These are phyloP conservation scores for Bradypodion ventrale DNA, from an alignment of 2,797 vertebrate species.

Conservation along the genomic window DNA sequence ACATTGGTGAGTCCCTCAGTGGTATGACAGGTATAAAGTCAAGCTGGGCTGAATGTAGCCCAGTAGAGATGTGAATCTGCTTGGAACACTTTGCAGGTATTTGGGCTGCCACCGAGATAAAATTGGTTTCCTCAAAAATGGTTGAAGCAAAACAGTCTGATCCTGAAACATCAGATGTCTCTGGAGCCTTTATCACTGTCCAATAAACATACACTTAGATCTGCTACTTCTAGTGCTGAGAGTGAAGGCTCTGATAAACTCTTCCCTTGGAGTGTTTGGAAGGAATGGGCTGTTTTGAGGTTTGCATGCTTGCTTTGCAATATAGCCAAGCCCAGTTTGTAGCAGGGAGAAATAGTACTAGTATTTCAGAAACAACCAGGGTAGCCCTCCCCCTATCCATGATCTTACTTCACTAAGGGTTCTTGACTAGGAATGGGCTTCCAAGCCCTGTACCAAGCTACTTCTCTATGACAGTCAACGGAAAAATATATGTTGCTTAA, in stretches of 20 bases:
- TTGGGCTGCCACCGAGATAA: not conserved
- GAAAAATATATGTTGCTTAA: not conserved
- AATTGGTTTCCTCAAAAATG: not conserved
- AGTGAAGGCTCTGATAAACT: not conserved
- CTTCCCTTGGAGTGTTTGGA: not conserved
- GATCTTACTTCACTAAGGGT: not conserved
- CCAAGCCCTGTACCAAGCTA: not conserved
- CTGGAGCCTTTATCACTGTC: not conserved
- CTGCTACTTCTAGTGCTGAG: not conserved
- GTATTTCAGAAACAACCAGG: not conserved
- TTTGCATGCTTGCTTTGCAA: not conserved
- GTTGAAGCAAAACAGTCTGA: not conserved
- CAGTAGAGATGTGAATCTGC: not conserved
- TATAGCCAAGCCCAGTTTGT: not conserved
- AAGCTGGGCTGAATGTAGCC: not conserved
- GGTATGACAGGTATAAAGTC: not conserved
- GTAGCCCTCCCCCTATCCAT: not conserved
- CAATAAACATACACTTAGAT: not conserved
- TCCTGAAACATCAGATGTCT: not conserved
- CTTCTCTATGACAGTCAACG: not conserved
- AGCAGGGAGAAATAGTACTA: not conserved
- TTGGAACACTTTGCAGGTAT: not conserved
- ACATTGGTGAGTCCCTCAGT: conserved; percentile 75
- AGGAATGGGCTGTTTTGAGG: not conserved
- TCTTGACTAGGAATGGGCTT: not conserved